Evolutionary conservation across 2,113 vertebrate genomes (phyloP), one percentile per base, ranked within the genome.

Genomic region (Cephalopterus ornatus): DNA sequence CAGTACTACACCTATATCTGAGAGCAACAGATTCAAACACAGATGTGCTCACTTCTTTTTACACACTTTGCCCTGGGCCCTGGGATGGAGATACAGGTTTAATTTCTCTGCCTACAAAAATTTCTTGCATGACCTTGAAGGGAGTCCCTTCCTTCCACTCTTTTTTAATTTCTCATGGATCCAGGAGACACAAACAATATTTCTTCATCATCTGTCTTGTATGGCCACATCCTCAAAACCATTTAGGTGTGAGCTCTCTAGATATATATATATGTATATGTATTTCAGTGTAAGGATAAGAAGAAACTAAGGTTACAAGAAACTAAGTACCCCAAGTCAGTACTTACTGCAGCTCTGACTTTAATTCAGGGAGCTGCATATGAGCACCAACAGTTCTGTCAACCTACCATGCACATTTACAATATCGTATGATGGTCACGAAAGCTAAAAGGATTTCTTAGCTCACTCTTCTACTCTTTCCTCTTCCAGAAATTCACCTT

Each of bases 1-100:
- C 6, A 13, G 20, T 47, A 52, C 16, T 42, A 47, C 15, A 39
- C 1, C 2, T 41, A 26, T 5, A n/a, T 1, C 1, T 32, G 19
- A 28, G 20, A 14, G 47, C n/a, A 81, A 77, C 6, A 71, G 23
- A 27, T 35, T 74, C n/a, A 63, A 52, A 39, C 27, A 41, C 44
- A 63, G 24, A 35, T 23, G 35, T 63, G 8, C 12, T 11, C 18
- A 46, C 0, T 3, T 74, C 27, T 11, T 49, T 59, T 62, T 39
- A 70, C 11, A 49, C 4, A 22, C 23, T 77, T 62, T 81, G 17
- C 13, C 74, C 27, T 66, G 35, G 6, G 13, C 11, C 49, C 11
- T 73, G 30, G 18, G 5, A 5, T 76, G 33, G 12, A 83, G 8
- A 77, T 6, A 65, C 1, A 55, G 4, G 12, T 79, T 88, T 70